Conservation (phyloP, 2,797 vertebrate species). For the Tapirus indicus region DNA sequence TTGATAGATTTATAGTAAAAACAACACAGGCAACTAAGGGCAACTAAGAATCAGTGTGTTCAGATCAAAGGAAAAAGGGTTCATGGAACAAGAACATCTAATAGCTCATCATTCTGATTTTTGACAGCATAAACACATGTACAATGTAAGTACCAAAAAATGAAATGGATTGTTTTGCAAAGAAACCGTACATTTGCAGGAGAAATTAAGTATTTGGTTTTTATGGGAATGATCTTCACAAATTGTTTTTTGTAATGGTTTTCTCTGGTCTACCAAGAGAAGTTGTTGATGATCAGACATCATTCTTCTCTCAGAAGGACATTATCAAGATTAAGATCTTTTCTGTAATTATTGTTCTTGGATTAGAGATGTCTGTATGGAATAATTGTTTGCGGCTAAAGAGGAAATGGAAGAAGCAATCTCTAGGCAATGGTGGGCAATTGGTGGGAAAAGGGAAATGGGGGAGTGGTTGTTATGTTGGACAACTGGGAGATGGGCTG, state of each 20-base stretch:
- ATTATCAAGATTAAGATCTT: neutral
- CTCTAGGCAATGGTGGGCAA: too few relatives aligned
- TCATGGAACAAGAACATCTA: conserved; percentile 26
- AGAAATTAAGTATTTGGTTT: neutral
- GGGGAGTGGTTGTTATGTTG: neutral
- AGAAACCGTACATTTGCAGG: neutral
- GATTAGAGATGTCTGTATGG: neutral
- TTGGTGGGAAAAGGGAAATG: neutral
- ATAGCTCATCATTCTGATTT: conserved; percentile 41
- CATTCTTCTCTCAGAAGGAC: neutral
- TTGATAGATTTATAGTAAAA: conserved; percentile 58
- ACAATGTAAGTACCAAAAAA: conserved; percentile 30
- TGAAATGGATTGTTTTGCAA: conserved; percentile 45
- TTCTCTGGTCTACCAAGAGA: neutral
- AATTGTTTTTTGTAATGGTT: neutral
- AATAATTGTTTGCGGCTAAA: neutral
- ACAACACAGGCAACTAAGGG: neutral
- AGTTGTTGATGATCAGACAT: neutral
- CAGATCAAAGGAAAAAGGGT: neutral
- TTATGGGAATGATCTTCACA: conserved; percentile 24
- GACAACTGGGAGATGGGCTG: neutral
- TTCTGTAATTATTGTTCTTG: neutral
- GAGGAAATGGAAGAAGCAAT: neutral
- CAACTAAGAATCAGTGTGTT: conserved; percentile 60
- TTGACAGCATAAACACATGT: conserved; percentile 1